A percentile compares a stretch with the other conserved stretches of the same genome.
Evolutionary conservation across 2,888 invertebrate genomes (phyloP).

Genomic region (Empis livida): DNA sequence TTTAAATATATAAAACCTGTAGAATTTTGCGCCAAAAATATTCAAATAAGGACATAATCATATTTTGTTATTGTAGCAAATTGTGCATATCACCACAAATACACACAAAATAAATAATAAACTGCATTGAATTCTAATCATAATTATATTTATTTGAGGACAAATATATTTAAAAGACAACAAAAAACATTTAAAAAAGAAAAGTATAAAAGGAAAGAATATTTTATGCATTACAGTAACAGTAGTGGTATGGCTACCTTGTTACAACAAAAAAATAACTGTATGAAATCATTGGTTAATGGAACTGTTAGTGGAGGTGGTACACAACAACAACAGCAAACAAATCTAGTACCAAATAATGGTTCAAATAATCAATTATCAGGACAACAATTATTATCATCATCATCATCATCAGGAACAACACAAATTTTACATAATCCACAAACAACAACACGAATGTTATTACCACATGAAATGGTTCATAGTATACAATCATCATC

Average conservation of each 20-base stretch:
- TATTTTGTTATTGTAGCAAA: too few species aligned
- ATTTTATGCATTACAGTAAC: conserved; percentile 25
- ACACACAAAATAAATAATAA: too few species aligned
- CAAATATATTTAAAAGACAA: too few species aligned
- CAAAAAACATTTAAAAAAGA: neutral
- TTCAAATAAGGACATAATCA: too few species aligned
- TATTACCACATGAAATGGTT: conserved; percentile 34
- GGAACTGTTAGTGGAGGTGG: conserved; percentile 27
- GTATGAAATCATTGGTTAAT: conserved; percentile 61
- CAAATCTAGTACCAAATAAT: neutral
- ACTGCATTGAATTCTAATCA: too few species aligned
- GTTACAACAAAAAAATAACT: conserved; percentile 66
- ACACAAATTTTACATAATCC: conserved; percentile 10
- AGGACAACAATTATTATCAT: conserved; percentile 16
- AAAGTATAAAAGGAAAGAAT: neutral
- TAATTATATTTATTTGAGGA: too few species aligned
- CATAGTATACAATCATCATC: neutral
- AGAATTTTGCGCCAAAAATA: too few species aligned
- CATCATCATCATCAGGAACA: conserved; percentile 12
- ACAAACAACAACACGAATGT: conserved; percentile 14
- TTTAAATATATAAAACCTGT: too few species aligned
- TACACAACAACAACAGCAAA: neutral
- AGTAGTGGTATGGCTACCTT: conserved; percentile 57
- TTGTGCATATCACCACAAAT: too few species aligned
- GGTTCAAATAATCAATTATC: conserved; percentile 3